These are phyloP conservation scores for Scomber scombrus DNA, from an alignment of 2,113 vertebrate species.

Conservation along the genomic window DNA sequence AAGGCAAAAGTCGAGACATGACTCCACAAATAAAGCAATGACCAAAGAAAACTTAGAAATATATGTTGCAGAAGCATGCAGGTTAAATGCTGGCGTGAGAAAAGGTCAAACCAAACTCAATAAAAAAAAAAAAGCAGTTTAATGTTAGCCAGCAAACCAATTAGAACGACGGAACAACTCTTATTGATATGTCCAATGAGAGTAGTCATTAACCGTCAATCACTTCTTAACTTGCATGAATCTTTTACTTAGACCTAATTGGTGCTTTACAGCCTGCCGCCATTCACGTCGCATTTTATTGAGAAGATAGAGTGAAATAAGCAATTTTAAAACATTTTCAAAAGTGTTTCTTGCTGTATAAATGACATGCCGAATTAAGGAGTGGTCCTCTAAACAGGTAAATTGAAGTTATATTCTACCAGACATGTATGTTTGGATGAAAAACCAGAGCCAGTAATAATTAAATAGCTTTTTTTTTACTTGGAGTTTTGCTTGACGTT, in stretches of 20 bases:
- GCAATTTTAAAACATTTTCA: no score
- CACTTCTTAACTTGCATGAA: no score
- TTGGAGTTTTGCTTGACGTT: slow-evolving; percentile 4
- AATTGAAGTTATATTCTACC: rapidly evolving
- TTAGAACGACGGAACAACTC: no score
- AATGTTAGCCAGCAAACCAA: slow-evolving; percentile 25
- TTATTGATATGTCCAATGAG: no score
- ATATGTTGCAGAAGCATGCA: slow-evolving; percentile 35
- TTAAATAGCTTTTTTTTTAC: background rate
- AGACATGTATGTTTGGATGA: rapidly evolving
- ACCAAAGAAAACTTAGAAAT: background rate
- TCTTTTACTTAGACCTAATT: background rate
- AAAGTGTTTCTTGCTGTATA: background rate
- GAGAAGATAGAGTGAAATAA: no score
- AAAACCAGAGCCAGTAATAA: slow-evolving; percentile 11
- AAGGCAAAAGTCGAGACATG: slow-evolving; percentile 80
- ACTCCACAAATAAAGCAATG: background rate
- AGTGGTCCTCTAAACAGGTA: no score
- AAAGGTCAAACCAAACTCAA: background rate
- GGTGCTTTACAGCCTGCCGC: no score
- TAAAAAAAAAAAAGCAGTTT: background rate
- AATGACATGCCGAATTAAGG: slow-evolving; percentile 7
- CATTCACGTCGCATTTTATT: no score
- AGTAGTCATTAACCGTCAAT: no score
- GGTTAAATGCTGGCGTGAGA: background rate